These are phyloP conservation scores for Zaprionus davidi DNA, from an alignment of 1,140 invertebrate species.

Conservation along the genomic window DNA sequence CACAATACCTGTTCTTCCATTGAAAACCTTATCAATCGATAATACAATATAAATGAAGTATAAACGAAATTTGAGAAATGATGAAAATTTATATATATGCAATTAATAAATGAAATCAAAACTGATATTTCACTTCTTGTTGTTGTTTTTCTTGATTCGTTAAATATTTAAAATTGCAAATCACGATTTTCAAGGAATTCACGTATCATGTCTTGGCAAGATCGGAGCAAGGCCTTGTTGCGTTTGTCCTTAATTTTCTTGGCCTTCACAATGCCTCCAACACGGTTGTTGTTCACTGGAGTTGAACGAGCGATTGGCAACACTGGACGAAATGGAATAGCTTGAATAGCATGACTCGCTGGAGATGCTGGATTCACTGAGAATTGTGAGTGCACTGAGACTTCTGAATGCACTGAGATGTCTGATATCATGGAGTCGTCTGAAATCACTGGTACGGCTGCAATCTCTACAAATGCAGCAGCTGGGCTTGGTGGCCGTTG, in stretches of 20 bases:
- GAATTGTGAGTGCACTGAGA: no score
- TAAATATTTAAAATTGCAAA: background rate
- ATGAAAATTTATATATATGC: constrained; percentile 78
- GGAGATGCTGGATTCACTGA: no score
- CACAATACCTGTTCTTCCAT: constrained; percentile 82
- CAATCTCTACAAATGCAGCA: no score
- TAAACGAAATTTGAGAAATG: constrained; percentile 45
- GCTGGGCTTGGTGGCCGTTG: no score
- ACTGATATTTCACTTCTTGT: constrained; percentile 13
- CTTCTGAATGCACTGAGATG: no score
- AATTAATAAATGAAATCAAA: constrained; percentile 78
- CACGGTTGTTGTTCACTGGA: no score
- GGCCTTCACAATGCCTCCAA: constrained; percentile 38
- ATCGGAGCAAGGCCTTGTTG: constrained; percentile 59
- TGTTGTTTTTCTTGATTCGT: background rate
- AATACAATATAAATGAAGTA: constrained; percentile 45
- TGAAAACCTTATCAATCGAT: constrained; percentile 66
- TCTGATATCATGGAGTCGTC: no score
- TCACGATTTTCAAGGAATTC: constrained; percentile 68
- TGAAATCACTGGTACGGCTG: no score
- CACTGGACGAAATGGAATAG: no score
- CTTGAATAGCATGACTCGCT: no score
- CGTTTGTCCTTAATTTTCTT: constrained; percentile 27
- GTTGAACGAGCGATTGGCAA: no score
- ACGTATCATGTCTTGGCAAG: constrained; percentile 70